phyloP scores from a whole-genome alignment of 2,113 vertebrate genomes.

The Neofelis nebulosa region DNA sequence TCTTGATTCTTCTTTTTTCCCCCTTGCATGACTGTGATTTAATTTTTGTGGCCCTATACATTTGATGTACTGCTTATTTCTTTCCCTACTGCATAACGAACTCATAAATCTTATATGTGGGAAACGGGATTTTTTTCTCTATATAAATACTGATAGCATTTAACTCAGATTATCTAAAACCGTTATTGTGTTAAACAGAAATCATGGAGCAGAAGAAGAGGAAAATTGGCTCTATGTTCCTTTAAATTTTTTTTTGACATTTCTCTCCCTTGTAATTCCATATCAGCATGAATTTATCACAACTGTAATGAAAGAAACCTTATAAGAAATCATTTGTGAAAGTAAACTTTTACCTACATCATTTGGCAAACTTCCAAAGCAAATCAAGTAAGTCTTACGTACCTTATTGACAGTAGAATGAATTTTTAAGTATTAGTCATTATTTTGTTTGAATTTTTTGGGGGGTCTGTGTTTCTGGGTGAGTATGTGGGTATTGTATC shows the following conservation, averaged over 20 bases:
- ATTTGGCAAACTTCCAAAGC: background rate
- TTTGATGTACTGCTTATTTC: background rate
- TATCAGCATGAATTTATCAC: background rate
- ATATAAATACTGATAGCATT: background rate
- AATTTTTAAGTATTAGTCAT: background rate
- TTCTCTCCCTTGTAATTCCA: background rate
- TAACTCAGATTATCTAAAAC: background rate
- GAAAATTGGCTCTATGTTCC: background rate
- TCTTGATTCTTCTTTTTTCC: background rate
- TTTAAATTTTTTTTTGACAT: background rate
- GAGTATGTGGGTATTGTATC: background rate
- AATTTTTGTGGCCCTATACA: background rate
- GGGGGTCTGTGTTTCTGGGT: background rate
- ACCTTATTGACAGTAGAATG: background rate
- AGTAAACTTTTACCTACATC: background rate
- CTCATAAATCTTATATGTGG: background rate
- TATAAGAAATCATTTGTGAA: background rate
- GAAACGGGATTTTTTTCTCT: background rate
- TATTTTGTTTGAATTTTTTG: background rate
- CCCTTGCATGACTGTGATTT: background rate
- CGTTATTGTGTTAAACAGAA: background rate
- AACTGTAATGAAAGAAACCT: background rate
- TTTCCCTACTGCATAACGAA: background rate
- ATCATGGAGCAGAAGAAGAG: background rate
- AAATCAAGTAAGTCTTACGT: background rate